Conservation (phyloP, 92 coral and sea anemone species). For the Muricea muricata region DNA sequence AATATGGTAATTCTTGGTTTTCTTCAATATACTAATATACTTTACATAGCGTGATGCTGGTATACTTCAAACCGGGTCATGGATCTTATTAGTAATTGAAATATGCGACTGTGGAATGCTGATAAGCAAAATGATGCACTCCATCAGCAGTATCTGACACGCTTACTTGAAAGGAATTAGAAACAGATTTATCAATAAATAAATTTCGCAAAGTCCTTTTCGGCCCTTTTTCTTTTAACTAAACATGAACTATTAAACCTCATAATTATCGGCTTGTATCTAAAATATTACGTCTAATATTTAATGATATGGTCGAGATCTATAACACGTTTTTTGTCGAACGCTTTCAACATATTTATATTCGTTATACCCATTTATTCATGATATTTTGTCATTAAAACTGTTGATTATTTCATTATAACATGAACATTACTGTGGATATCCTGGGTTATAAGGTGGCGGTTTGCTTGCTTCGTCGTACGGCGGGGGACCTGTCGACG, state of each 20-base stretch:
- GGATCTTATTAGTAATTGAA: neutral
- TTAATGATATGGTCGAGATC: neutral
- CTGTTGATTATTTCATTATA: neutral
- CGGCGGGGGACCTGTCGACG: constrained; percentile 23
- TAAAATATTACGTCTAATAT: constrained; percentile 12
- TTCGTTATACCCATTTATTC: neutral
- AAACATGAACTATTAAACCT: neutral
- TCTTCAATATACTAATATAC: too few species aligned
- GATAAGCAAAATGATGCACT: constrained; percentile 19
- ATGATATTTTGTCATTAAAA: neutral
- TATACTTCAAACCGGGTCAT: constrained; percentile 6
- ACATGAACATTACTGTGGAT: constrained; percentile 17
- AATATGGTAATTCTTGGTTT: too few species aligned
- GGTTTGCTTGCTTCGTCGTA: constrained; percentile 42
- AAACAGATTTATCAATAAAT: neutral
- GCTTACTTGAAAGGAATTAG: constrained; percentile 1
- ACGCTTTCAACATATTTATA: neutral
- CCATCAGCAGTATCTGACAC: constrained; percentile 2
- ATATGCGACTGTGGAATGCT: constrained; percentile 29
- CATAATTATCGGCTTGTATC: neutral
- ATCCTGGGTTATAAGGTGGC: constrained; percentile 43
- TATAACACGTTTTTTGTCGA: neutral
- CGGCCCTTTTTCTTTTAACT: neutral
- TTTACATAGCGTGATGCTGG: neutral
- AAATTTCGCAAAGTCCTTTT: constrained; percentile 10